Evolutionary conservation across 2,888 invertebrate genomes (phyloP).

Genomic region (Argyresthia albistria): DNA sequence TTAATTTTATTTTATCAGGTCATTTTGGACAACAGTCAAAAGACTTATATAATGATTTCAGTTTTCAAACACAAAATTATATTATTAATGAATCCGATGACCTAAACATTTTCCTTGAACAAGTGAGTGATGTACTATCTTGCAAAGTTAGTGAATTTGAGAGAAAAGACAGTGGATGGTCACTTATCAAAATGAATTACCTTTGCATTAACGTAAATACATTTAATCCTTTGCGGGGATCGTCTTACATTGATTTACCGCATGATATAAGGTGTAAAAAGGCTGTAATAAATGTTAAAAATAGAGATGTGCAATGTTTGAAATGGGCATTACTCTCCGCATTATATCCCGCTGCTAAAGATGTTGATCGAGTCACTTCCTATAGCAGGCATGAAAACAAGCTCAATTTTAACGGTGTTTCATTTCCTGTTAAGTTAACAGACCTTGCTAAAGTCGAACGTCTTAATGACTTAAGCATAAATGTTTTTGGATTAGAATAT

Average conservation of each 20-base stretch:
- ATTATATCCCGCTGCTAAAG: conserved; percentile 15
- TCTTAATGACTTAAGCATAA: conserved; percentile 18
- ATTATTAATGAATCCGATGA: conserved; percentile 11
- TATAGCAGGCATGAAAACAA: conserved; percentile 13
- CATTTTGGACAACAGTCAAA: conserved; percentile 14
- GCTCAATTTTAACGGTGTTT: conserved; percentile 15
- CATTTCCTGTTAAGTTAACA: conserved; percentile 16
- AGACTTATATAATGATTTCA: conserved; percentile 11
- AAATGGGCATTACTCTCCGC: conserved; percentile 18
- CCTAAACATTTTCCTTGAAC: conserved; percentile 7
- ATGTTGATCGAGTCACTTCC: conserved; percentile 9
- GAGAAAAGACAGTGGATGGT: conserved; percentile 18
- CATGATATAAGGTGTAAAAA: conserved; percentile 16
- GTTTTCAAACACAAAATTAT: conserved; percentile 15
- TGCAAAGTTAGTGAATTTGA: conserved; percentile 13
- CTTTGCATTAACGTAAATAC: conserved; percentile 17
- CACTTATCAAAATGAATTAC: conserved; percentile 10
- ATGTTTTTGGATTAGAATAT: conserved; percentile 20
- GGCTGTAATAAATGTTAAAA: conserved; percentile 19
- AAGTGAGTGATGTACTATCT: conserved; percentile 2
- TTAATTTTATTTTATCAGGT: conserved; percentile 14
- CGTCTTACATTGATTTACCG: conserved; percentile 16
- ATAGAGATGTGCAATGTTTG: conserved; percentile 15
- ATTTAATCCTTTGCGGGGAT: conserved; percentile 14
- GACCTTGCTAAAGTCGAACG: conserved; percentile 18